Base-by-base conservation (phyloP, 2,797 vertebrate species). In the Astyanax mexicanus region DNA sequence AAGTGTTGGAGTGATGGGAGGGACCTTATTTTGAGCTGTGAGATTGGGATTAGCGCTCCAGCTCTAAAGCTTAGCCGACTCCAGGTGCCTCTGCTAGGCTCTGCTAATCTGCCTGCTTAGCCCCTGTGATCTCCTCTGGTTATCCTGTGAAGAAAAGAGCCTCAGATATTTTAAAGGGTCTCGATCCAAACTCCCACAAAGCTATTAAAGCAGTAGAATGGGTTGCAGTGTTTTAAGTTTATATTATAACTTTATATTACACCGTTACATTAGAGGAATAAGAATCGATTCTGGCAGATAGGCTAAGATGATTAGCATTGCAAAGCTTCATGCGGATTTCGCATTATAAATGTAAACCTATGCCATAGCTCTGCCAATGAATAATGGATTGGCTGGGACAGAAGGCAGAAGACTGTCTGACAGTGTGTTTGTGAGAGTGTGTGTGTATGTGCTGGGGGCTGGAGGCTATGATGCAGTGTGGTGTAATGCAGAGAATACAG, bases 1-100 rank as follows among this genome's bases (percentile, higher is more conserved):
- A 55, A 45, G 27, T 47, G 35, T 76, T 40, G 69, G 60, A 62
- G 60, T 61, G 38, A 54, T 49, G 6, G 32, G 35, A 61, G 27
- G 6, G 61, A 80, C 74, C 49, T 51, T 61, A 71, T 21, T n/a
- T 35, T 74, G 62, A 84, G 71, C 74, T 82, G 65, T 73, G 25
- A 69, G 66, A 78, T 40, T 71, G 35, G 62, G 80, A 83, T 85
- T 85, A 83, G 69, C 27, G 12, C 47, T 69, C 42, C 57, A 58
- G 70, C 52, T 49, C 21, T 82, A 81, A 85, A 82, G 75, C 77
- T 83, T 83, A 80, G 83, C n/a, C 6, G 49, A 58, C 17, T 68
- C 67, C 55, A 61, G 75, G 71, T 73, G 72, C 73, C 65, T 44
- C 12, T 67, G 54, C 25, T 69, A 66, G 54, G 65, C 61, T 52